Evolutionary conservation across 37 sponge, comb jelly and placozoan genomes (phyloP).

Genomic region (Axinella damicornis): DNA sequence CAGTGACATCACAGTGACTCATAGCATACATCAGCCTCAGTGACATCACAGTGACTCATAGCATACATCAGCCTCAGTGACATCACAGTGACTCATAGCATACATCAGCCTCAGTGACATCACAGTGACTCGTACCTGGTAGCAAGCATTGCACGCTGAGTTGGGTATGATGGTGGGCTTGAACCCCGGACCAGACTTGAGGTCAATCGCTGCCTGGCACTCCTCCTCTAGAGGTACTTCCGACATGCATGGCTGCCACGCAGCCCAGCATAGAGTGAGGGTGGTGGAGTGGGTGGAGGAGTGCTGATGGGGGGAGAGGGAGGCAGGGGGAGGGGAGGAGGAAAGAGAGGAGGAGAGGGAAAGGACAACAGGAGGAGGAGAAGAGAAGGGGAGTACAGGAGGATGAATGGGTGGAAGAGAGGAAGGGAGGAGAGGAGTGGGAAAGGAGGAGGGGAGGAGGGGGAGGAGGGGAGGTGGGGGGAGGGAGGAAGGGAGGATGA

Average conservation of each 20-base stretch:
- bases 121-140: slow-evolving; percentile 15
- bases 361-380: background rate
- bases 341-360: background rate
- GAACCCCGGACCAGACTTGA: slow-evolving; percentile 55
- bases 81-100: no score
- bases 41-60: no score
- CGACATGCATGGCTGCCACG: slow-evolving; percentile 33
- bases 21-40: no score
- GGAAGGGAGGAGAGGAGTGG: no score
- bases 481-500: no score
- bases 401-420: no score
- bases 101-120: no score
- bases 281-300: slow-evolving; percentile 27
- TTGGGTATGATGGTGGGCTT: slow-evolving; percentile 32
- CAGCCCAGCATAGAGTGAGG: slow-evolving; percentile 51
- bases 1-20: no score
- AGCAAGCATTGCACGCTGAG: slow-evolving; percentile 54
- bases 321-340: background rate
- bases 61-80: no score
- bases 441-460: no score
- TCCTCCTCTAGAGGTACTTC: background rate
- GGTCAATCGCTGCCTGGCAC: slow-evolving; percentile 18
- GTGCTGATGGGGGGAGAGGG: background rate
- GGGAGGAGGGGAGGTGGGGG: no score
- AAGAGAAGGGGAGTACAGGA: no score